Conservation (phyloP, 2,888 invertebrate species). For the Labia minor region DNA sequence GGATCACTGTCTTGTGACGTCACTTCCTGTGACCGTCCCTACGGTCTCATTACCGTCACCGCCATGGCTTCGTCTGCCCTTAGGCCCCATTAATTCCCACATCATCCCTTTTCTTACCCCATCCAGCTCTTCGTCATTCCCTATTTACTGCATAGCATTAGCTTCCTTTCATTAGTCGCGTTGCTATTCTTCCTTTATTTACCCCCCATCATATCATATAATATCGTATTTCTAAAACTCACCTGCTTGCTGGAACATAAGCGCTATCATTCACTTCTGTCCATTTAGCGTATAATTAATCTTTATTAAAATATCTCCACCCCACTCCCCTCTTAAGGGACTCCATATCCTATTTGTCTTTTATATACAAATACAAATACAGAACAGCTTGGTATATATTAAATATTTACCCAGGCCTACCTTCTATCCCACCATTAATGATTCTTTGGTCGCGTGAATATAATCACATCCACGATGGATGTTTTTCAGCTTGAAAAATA, state of each 20-base stretch:
- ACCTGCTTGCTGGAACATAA: not conserved
- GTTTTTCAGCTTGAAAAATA: slow-evolving; percentile 3
- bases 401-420: not conserved
- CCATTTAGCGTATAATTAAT: slow-evolving; percentile 5
- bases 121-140: not conserved
- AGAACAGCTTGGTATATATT: not conserved
- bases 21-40: slow-evolving; percentile 1
- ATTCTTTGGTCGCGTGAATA: slow-evolving; percentile 8
- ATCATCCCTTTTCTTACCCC: not conserved
- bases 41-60: not conserved
- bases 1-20: slow-evolving; percentile 13
- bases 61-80: not conserved
- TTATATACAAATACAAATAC: not conserved
- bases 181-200: slow-evolving; percentile 2
- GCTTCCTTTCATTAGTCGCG: not conserved
- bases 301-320: not conserved
- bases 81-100: not conserved
- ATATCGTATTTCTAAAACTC: not conserved
- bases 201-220: not conserved
- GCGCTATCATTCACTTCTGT: slow-evolving; percentile 13
- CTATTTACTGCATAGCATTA: slow-evolving; percentile 1
- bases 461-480: not conserved
- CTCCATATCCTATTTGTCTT: slow-evolving; percentile 2
- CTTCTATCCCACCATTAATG: not conserved
- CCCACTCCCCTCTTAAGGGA: not conserved